Evolutionary conservation across 2,113 vertebrate species (phyloP).

Genomic region (Progne subis): DNA sequence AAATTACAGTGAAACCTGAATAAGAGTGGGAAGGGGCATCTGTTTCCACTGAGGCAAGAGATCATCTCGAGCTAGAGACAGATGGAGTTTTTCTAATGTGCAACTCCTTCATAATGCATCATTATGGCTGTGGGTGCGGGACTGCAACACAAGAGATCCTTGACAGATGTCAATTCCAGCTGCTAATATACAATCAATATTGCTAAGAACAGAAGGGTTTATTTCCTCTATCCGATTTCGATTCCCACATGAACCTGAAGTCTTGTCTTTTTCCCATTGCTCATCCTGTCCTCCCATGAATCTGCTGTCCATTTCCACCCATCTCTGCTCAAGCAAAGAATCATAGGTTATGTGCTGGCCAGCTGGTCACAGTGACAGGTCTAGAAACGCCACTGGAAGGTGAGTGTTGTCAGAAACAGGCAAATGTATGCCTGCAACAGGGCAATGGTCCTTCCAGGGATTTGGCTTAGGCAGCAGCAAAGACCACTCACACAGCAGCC

Average conservation of each 20-base stretch:
- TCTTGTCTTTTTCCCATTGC: neutral
- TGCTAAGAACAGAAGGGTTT: neutral
- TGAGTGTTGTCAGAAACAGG: neutral
- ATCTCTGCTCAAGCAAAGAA: neutral
- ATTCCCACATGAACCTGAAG: neutral
- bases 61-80: neutral
- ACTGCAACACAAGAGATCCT: neutral
- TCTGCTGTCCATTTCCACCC: neutral
- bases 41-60: neutral
- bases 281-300: neutral
- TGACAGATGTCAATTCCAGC: constrained; percentile 1
- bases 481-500: neutral
- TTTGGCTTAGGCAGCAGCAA: neutral
- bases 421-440: neutral
- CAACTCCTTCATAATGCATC: neutral
- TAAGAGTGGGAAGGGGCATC: neutral
- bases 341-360: neutral
- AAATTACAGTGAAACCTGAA: neutral
- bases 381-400: neutral
- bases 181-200: neutral
- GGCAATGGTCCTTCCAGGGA: neutral
- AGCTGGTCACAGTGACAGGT: neutral
- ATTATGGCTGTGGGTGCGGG: neutral
- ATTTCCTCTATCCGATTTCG: neutral
- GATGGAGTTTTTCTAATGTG: neutral